Evolutionary conservation across 2,113 vertebrate species (phyloP).

Genomic region (Machaerirhynchus nigripectus): DNA sequence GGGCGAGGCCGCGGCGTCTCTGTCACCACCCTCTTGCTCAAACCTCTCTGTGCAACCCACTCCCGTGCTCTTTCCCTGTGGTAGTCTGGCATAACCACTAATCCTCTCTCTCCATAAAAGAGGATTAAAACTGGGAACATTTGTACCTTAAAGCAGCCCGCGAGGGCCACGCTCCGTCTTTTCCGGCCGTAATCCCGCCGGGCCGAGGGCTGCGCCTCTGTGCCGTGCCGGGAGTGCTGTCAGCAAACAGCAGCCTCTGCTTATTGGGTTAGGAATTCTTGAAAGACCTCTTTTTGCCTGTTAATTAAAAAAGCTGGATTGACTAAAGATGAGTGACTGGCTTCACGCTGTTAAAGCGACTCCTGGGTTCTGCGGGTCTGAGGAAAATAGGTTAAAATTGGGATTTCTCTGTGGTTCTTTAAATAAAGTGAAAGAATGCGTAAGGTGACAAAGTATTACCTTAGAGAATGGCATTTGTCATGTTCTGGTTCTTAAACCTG

Average conservation of each 20-base stretch:
- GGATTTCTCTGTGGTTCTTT: neutral
- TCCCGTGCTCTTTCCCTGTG: neutral
- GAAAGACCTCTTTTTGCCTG: neutral
- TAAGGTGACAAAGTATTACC: neutral
- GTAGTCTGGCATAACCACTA: neutral
- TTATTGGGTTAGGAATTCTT: neutral
- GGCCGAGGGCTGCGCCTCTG: neutral
- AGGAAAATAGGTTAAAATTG: neutral
- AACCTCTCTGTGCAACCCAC: neutral
- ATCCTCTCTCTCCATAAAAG: neutral
- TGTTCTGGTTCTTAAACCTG: rapidly evolving
- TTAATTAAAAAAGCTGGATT: neutral
- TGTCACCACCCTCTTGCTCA: rapidly evolving
- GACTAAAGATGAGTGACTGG: neutral
- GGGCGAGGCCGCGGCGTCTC: rapidly evolving
- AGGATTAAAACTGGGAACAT: conserved; percentile 17
- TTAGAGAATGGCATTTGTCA: rapidly evolving
- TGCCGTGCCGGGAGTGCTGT: neutral
- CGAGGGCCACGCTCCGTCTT: neutral
- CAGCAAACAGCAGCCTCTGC: neutral
- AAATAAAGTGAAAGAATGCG: neutral
- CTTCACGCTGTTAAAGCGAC: neutral
- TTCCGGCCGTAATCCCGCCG: neutral
- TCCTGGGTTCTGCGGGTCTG: neutral
- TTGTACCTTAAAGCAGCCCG: neutral